Evolutionary conservation across 1,140 invertebrate species (phyloP).

Genomic region (Ylistrum balloti): DNA sequence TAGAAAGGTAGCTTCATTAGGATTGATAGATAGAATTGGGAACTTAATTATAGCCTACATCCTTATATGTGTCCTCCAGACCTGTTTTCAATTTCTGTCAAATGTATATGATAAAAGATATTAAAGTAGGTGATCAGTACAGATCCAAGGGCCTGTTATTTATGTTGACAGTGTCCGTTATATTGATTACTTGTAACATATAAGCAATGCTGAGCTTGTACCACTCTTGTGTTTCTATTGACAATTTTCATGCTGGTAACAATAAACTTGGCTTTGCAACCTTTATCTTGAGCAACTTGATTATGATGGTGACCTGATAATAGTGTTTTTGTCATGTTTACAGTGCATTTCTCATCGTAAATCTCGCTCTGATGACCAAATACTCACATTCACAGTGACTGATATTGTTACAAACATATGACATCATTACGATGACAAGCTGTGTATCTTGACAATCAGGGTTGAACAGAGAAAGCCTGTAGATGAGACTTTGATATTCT

Average conservation of each 20-base stretch:
- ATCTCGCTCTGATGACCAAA: background rate
- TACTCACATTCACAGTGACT: background rate
- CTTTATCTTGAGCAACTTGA: background rate
- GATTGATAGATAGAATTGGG: no score
- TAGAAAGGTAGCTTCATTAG: no score
- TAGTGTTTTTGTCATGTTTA: background rate
- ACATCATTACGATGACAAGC: background rate
- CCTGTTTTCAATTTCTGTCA: no score
- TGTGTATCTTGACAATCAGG: background rate
- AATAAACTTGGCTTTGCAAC: background rate
- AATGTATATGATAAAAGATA: no score
- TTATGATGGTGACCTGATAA: constrained; percentile 9
- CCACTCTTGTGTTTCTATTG: background rate
- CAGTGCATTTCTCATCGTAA: constrained; percentile 18
- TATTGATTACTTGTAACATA: background rate
- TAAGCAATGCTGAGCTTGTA: background rate
- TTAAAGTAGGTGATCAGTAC: background rate
- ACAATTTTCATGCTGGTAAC: background rate
- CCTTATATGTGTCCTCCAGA: no score
- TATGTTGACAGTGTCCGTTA: background rate
- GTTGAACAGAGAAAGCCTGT: background rate
- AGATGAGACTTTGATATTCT: background rate
- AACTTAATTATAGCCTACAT: no score
- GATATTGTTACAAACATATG: background rate
- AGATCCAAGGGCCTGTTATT: background rate